Evolutionary conservation across 2,113 vertebrate species (phyloP).

Genomic region (Pollachius pollachius): DNA sequence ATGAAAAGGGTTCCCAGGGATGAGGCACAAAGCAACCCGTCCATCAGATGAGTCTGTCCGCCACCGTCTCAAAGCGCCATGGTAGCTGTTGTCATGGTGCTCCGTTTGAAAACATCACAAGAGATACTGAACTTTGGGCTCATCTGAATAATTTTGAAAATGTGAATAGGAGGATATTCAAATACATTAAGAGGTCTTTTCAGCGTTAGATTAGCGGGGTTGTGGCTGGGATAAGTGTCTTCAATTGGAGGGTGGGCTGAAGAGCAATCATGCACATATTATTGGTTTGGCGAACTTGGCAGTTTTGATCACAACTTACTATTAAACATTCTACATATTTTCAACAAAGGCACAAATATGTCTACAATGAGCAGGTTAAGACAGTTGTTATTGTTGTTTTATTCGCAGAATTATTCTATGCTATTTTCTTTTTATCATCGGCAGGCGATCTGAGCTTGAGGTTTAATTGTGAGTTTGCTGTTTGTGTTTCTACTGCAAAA

Average conservation of each 20-base stretch:
- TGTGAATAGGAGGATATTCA: constrained; percentile 36
- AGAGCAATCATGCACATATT: neutral
- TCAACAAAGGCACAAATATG: neutral
- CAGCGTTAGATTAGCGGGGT: constrained; percentile 14
- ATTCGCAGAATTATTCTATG: too few species aligned
- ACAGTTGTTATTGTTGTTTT: neutral
- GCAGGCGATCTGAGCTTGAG: neutral
- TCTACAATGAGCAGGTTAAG: neutral
- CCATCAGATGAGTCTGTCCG: constrained; percentile 39
- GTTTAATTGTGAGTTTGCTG: neutral
- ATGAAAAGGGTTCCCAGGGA: constrained; percentile 51
- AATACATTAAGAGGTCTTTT: constrained; percentile 25
- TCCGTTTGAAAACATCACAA: constrained; percentile 29
- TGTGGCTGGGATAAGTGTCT: constrained; percentile 9
- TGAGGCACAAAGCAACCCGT: constrained; percentile 38
- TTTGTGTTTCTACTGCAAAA: constrained; percentile 4
- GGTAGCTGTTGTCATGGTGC: constrained; percentile 42
- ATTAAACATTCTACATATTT: too few species aligned
- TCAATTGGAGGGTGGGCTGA: constrained; percentile 5
- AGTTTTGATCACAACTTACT: neutral
- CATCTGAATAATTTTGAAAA: constrained; percentile 32
- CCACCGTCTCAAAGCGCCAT: constrained; percentile 28
- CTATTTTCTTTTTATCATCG: neutral
- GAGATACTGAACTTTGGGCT: constrained; percentile 23
- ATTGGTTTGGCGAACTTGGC: neutral